A percentile compares a stretch with the other conserved stretches of the same genome.
Evolutionary conservation across 2,113 vertebrate species (phyloP).

Genomic region (Coreoperca whiteheadi): DNA sequence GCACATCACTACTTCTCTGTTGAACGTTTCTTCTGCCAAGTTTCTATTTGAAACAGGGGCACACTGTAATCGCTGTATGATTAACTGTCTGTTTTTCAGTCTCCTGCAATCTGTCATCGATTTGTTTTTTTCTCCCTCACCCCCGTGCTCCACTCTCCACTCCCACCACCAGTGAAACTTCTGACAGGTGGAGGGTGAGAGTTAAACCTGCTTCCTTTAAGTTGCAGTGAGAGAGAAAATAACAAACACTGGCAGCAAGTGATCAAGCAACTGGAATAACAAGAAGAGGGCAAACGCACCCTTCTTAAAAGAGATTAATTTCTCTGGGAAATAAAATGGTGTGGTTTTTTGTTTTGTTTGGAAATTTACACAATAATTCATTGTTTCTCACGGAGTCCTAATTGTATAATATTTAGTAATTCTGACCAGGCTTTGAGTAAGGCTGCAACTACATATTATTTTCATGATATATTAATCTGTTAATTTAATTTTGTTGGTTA

Average conservation of each 20-base stretch:
- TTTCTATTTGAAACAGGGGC: constrained; percentile 39
- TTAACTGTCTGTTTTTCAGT: constrained; percentile 54
- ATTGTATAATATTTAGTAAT: constrained; percentile 2
- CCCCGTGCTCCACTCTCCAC: not conserved
- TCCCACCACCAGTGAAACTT: constrained; percentile 56
- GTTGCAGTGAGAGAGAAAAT: constrained; percentile 75
- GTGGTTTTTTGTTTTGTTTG: not conserved
- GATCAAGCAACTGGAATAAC: constrained; percentile 75
- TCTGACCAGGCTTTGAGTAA: not conserved
- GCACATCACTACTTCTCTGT: constrained; percentile 10
- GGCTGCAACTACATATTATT: not conserved
- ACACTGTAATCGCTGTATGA: constrained; percentile 5
- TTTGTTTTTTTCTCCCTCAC: constrained; percentile 15
- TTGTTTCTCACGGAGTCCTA: not conserved
- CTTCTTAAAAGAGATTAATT: constrained; percentile 13
- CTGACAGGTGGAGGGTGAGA: constrained; percentile 87
- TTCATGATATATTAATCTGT: not conserved
- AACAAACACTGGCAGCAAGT: constrained; percentile 60
- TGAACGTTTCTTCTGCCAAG: constrained; percentile 46
- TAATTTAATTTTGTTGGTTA: not conserved
- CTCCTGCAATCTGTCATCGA: constrained; percentile 47
- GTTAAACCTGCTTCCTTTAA: constrained; percentile 82
- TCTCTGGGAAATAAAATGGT: constrained; percentile 10
- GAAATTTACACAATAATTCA: not conserved
- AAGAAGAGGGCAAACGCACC: constrained; percentile 40